These are phyloP conservation scores for Calcarius lapponicus DNA, from an alignment of 2,797 vertebrate genomes.

Conservation along the genomic window DNA sequence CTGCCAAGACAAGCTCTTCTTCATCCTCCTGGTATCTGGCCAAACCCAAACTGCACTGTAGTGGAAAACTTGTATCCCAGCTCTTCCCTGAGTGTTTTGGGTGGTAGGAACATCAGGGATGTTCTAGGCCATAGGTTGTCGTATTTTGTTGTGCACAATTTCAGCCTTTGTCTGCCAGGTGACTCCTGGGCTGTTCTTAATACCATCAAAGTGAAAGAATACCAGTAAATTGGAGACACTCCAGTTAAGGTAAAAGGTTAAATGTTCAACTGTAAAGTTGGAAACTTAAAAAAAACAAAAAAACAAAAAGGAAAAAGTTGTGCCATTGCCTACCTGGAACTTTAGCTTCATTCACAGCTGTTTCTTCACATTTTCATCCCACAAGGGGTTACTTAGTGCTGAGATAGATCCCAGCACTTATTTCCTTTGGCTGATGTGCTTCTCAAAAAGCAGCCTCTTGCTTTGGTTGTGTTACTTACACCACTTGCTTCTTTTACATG, in stretches of 20 bases:
- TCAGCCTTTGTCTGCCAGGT: not conserved
- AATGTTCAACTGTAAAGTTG: not conserved
- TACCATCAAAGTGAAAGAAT: not conserved
- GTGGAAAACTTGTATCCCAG: slow-evolving; percentile 44
- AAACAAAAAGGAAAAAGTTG: not conserved
- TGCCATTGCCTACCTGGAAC: not conserved
- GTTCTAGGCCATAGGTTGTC: not conserved
- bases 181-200: not conserved
- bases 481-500: not conserved
- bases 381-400: slow-evolving; percentile 44
- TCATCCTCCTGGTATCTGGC: slow-evolving; percentile 50
- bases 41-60: slow-evolving; percentile 47
- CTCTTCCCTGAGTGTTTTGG: not conserved
- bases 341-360: not conserved
- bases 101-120: not conserved
- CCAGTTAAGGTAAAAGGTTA: not conserved
- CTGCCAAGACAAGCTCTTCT: slow-evolving; percentile 65
- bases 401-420: slow-evolving; percentile 36
- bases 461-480: slow-evolving; percentile 43
- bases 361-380: not conserved
- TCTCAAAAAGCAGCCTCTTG: slow-evolving; percentile 32
- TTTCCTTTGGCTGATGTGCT: slow-evolving; percentile 55
- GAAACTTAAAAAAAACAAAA: not conserved
- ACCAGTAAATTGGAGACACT: not conserved
- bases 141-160: not conserved